phyloP scores from a whole-genome alignment of 64 coral and sea anemone genomes.

The Actinia tenebrosa region DNA sequence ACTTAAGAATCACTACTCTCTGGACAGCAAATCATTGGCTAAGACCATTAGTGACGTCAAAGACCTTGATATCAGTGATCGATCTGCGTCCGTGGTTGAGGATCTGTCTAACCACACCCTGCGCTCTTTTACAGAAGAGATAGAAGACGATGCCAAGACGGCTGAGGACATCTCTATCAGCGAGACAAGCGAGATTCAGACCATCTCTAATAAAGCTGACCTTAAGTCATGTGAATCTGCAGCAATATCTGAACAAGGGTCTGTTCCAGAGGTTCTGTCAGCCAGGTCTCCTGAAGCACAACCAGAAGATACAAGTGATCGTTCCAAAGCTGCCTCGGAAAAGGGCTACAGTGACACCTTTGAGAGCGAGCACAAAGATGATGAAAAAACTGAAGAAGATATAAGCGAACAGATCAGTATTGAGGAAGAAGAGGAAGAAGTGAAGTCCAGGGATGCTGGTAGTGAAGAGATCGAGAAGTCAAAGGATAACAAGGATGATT shows the following conservation, averaged over 20 bases:
- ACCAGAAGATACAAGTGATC: neutral
- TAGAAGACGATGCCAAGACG: conserved; percentile 40
- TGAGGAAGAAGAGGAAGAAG: conserved; percentile 30
- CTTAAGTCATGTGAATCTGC: neutral
- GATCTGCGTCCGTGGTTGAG: neutral
- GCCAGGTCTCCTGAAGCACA: neutral
- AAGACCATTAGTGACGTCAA: conserved; percentile 13
- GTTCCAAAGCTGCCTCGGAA: neutral
- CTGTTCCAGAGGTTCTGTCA: neutral
- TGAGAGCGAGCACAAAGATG: conserved; percentile 16
- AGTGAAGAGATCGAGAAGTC: neutral
- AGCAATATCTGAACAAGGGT: neutral
- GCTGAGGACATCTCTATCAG: conserved; percentile 38
- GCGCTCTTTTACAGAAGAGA: conserved; percentile 10
- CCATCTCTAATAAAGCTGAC: conserved; percentile 18
- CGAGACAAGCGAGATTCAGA: conserved; percentile 31
- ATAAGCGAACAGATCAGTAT: conserved; percentile 68
- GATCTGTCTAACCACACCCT: neutral
- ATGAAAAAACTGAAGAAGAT: conserved; percentile 51
- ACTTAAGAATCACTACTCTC: neutral
- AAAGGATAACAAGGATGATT: neutral
- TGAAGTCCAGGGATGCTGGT: neutral
- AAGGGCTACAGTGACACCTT: conserved; percentile 21
- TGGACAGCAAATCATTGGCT: neutral
- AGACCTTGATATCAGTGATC: conserved; percentile 30